phyloP scores from a whole-genome alignment of 1,140 invertebrate genomes.

The Meloidogyne exigua region DNA sequence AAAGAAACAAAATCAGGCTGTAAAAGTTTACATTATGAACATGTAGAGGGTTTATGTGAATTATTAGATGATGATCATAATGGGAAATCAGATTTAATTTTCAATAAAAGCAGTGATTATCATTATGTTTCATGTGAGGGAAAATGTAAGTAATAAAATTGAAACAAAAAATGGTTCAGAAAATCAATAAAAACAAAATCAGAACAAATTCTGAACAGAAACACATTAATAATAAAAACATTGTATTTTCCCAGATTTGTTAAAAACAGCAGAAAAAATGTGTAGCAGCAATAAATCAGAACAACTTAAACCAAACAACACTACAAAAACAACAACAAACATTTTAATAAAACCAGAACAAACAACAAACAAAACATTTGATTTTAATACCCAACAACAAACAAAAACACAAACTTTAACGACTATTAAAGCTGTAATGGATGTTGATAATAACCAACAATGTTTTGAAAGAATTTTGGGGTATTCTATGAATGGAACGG shows the following conservation, averaged over 20 bases:
- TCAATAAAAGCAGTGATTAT: slow-evolving; percentile 48
- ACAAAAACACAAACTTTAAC: not conserved
- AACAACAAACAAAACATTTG: not conserved
- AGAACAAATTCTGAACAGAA: too few relatives aligned
- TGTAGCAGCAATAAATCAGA: slow-evolving; percentile 20
- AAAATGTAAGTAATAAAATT: slow-evolving; percentile 36
- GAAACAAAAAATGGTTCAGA: too few relatives aligned
- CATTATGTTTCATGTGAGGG: slow-evolving; percentile 58
- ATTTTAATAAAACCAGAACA: not conserved
- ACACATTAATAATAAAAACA: too few relatives aligned
- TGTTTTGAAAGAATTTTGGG: slow-evolving; percentile 57
- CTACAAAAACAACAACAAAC: not conserved
- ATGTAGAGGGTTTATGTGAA: slow-evolving; percentile 36
- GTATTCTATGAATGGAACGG: slow-evolving; percentile 47
- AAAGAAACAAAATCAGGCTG: not conserved
- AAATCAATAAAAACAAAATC: too few relatives aligned
- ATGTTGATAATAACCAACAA: not conserved
- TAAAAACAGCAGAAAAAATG: slow-evolving; percentile 36
- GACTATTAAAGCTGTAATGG: not conserved
- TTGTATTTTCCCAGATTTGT: slow-evolving; percentile 29
- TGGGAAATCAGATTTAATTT: slow-evolving; percentile 58
- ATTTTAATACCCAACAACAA: not conserved
- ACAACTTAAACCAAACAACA: not conserved
- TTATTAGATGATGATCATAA: slow-evolving; percentile 56
- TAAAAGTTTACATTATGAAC: slow-evolving; percentile 53